Evolutionary conservation across 2,888 invertebrate genomes (phyloP), one percentile per base, ranked within the genome.

Genomic region (Anorthoa munda): DNA sequence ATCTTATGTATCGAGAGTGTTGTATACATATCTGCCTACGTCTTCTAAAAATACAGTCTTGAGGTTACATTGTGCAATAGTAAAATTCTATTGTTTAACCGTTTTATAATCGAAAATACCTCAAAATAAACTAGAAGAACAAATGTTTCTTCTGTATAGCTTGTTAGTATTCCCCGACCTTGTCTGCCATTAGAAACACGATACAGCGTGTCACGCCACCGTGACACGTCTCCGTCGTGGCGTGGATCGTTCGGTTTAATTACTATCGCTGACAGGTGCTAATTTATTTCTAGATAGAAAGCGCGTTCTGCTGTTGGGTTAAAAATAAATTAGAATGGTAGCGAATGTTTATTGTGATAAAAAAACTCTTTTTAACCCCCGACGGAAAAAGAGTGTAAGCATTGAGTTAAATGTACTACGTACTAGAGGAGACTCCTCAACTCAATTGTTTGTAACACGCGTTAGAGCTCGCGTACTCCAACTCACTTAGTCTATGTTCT

Each of bases 131-230:
- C 48, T 26, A 53, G 26, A 45, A 51, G 45, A 45, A 50, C 45
- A 66, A 75, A 70, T 61, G 58, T 82, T 78, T 65, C n/a, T 50
- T 53, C 5, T 15, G 13, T 4, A 31, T 50, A 60, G 48, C 79
- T 67, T 63, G 76, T 66, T 81, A 56, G 66, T 66, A 51, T 76
- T 48, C n/a, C 4, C 17, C 53, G 56, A 77, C 78, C 71, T 77
- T 77, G 61, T 55, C 23, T 5, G 71, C 48, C 53, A 60, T 82
- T 65, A 78, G 78, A 13, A 77, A 77, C 71, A 60, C 65, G 82
- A 82, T 26, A 82, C 59, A 17, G 51, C 65, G 13, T 46, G 59
- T 69, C 78, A 78, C 55, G 64, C 26, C 60, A 21, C 15, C 69
- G 50, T 82, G 78, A 17, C 78, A 77, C 56, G 63, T 67, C 51